Evolutionary conservation across 2,888 invertebrate genomes (phyloP).

Genomic region (Folsomia manolachei): DNA sequence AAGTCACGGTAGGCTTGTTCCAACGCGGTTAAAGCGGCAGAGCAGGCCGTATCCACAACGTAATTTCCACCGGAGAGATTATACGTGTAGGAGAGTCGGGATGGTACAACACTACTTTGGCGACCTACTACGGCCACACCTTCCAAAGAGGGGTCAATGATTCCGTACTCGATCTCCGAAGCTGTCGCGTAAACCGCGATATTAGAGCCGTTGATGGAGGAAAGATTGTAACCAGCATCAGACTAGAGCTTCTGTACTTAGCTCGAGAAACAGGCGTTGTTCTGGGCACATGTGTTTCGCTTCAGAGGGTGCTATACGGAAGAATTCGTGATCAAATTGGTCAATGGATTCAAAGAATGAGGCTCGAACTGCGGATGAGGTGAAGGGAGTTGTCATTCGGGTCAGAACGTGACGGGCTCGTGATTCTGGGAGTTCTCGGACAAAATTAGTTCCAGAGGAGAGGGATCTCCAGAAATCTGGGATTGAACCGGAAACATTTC

Average conservation of each 20-base stretch:
- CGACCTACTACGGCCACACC: neutral
- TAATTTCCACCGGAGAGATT: neutral
- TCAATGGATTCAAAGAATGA: neutral
- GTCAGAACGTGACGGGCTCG: neutral
- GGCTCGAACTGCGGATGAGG: neutral
- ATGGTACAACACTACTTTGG: neutral
- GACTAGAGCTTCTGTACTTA: neutral
- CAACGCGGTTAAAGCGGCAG: neutral
- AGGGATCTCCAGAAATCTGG: neutral
- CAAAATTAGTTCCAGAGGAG: neutral
- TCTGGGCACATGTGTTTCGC: neutral
- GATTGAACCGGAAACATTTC: neutral
- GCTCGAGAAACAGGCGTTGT: neutral
- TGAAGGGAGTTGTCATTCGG: neutral
- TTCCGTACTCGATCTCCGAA: neutral
- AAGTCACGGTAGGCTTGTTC: neutral
- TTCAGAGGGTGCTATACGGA: neutral
- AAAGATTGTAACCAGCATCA: neutral
- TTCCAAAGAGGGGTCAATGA: neutral
- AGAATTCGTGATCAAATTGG: neutral
- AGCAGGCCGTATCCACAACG: neutral
- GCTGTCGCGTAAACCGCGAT: neutral
- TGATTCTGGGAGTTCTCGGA: neutral
- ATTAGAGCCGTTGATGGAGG: neutral
- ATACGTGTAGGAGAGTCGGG: neutral